Conservation (phyloP, 2,888 invertebrate species). For the Habrosyne pyritoides region DNA sequence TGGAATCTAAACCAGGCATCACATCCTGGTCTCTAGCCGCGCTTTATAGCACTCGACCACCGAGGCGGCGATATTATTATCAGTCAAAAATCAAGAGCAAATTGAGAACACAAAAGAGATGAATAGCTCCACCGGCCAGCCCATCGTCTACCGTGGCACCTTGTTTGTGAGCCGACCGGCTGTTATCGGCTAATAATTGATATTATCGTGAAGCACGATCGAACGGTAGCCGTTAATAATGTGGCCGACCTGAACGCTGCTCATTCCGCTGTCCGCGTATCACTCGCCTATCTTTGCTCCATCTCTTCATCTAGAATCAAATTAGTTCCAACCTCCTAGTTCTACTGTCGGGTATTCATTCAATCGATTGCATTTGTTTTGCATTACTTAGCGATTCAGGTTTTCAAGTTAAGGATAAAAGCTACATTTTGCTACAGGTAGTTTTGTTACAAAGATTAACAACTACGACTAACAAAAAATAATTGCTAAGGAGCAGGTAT, state of each 20-base stretch:
- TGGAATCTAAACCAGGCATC: no score
- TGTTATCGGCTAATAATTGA: constrained; percentile 25
- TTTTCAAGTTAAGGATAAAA: not conserved
- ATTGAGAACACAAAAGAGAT: constrained; percentile 9
- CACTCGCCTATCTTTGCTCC: constrained; percentile 7
- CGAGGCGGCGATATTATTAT: no score
- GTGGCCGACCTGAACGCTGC: constrained; percentile 11
- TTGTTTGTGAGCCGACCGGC: constrained; percentile 1
- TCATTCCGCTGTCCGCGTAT: constrained; percentile 20
- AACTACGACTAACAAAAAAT: no score
- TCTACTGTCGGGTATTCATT: not conserved
- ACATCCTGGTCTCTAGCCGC: no score
- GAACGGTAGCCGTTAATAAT: constrained; percentile 15
- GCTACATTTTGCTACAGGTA: no score
- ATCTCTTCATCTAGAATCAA: constrained; percentile 15
- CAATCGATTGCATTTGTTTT: not conserved
- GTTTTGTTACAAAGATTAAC: no score
- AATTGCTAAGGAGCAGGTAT: no score
- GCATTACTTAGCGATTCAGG: not conserved
- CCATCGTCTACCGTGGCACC: not conserved
- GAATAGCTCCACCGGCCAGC: not conserved
- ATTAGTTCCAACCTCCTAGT: constrained; percentile 10
- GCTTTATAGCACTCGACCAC: no score
- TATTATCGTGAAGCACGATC: constrained; percentile 19
- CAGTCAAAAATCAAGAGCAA: not conserved